These are phyloP conservation scores for Heterodera filipjevi DNA, from an alignment of 2,888 invertebrate genomes.

Conservation along the genomic window DNA sequence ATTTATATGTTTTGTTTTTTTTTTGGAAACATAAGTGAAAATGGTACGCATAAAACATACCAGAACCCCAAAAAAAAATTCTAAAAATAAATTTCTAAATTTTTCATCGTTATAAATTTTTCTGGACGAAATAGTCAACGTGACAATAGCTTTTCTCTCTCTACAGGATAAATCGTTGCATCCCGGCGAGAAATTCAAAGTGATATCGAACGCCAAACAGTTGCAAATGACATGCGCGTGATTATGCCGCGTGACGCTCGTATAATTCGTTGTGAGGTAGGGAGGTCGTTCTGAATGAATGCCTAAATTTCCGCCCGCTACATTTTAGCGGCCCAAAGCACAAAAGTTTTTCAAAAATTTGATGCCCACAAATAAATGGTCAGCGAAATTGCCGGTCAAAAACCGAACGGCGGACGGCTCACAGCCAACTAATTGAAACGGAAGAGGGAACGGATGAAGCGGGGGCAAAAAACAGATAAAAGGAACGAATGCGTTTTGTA, in stretches of 20 bases:
- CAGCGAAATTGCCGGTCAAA: constrained; percentile 74
- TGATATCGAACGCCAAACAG: constrained; percentile 94
- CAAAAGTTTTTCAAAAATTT: constrained; percentile 90
- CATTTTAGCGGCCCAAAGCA: constrained; percentile 92
- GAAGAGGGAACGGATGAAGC: constrained; percentile 14
- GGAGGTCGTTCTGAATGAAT: constrained; percentile 75
- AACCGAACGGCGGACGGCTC: constrained; percentile 38
- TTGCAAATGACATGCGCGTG: constrained; percentile 91
- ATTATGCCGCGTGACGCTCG: constrained; percentile 89
- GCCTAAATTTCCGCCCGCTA: neutral
- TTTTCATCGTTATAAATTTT: too few relatives aligned
- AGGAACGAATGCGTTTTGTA: constrained; percentile 54
- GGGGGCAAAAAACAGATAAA: constrained; percentile 41
- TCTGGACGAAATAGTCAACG: too few relatives aligned
- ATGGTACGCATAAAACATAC: too few relatives aligned
- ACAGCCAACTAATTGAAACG: constrained; percentile 17
- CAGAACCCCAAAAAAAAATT: too few relatives aligned
- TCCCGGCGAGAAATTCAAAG: constrained; percentile 92
- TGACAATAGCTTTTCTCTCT: neutral
- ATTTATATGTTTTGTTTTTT: too few relatives aligned
- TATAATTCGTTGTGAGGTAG: constrained; percentile 94
- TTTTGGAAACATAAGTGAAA: too few relatives aligned
- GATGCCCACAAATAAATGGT: constrained; percentile 95
- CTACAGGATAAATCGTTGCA: constrained; percentile 80
- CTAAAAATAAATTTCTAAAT: too few relatives aligned